phyloP scores from a whole-genome alignment of 2,113 vertebrate genomes.

The Ascaphus truei region DNA sequence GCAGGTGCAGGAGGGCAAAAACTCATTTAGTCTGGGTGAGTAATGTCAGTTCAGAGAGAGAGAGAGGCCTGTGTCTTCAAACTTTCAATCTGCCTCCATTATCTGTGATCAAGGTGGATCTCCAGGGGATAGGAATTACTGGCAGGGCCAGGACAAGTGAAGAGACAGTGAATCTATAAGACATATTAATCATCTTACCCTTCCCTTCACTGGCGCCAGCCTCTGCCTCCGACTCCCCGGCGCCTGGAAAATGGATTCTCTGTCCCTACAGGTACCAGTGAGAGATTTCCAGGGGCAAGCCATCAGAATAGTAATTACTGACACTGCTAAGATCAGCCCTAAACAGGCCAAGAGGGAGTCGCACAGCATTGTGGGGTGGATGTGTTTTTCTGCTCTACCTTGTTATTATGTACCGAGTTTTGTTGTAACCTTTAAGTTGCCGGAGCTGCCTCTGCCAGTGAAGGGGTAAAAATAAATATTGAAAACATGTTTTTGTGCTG shows the following conservation, averaged over 20 bases:
- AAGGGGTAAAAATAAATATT: too few relatives aligned
- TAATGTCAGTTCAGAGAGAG: constrained; percentile 68
- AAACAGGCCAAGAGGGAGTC: constrained; percentile 49
- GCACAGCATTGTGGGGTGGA: constrained; percentile 43
- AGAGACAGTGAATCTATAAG: constrained; percentile 69
- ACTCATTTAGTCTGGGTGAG: constrained; percentile 68
- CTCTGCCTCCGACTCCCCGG: constrained; percentile 60
- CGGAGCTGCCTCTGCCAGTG: too few relatives aligned
- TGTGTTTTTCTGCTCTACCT: constrained; percentile 41
- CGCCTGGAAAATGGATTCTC: constrained; percentile 69
- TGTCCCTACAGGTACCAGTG: constrained; percentile 64
- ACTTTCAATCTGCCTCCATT: constrained; percentile 72
- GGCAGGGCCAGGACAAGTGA: constrained; percentile 66
- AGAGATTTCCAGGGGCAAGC: constrained; percentile 66
- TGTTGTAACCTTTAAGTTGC: constrained; percentile 7
- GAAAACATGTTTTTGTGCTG: too few relatives aligned
- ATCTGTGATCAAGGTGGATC: constrained; percentile 69
- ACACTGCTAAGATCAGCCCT: constrained; percentile 63
- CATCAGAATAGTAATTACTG: constrained; percentile 69
- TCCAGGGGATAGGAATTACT: constrained; percentile 65
- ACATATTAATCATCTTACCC: constrained; percentile 74
- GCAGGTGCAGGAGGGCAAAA: constrained; percentile 53
- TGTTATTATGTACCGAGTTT: constrained; percentile 32
- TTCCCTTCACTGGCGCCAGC: constrained; percentile 74
- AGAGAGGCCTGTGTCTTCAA: constrained; percentile 65